These are phyloP conservation scores for Neuroscelio doddi DNA, from an alignment of 2,888 invertebrate species.

Conservation along the genomic window DNA sequence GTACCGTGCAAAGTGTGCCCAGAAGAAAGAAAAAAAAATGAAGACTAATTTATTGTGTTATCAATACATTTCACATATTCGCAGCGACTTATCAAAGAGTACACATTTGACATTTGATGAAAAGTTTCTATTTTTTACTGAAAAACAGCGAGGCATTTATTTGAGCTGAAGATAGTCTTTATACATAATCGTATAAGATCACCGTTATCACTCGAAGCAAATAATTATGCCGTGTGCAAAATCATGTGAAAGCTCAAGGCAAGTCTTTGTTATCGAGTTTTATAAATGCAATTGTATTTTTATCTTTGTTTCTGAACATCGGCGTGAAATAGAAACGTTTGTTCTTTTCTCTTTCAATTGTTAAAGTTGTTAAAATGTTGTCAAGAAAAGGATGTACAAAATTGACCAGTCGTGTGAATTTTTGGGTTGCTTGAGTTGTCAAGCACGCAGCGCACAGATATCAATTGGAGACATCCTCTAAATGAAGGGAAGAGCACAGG, in stretches of 20 bases:
- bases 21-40: too few relatives aligned
- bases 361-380: too few relatives aligned
- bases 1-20: too few relatives aligned
- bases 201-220: background rate
- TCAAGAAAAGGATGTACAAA: background rate
- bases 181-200: background rate
- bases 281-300: too few relatives aligned
- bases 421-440: too few relatives aligned
- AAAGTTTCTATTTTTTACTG: background rate
- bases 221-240: background rate
- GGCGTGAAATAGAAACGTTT: too few relatives aligned
- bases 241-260: background rate
- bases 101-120: background rate
- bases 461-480: slow-evolving; percentile 44
- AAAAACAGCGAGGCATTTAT: background rate
- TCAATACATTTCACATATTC: too few relatives aligned
- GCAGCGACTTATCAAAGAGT: too few relatives aligned
- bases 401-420: slow-evolving; percentile 28
- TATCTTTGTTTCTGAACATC: too few relatives aligned
- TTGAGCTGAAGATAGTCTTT: background rate
- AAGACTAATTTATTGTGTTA: too few relatives aligned
- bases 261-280: background rate
- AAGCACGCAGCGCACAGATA: slow-evolving; percentile 6
- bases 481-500: slow-evolving; percentile 34
- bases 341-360: too few relatives aligned